Conservation (phyloP, 2,888 invertebrate genomes). For the Spialia ferax region DNA sequence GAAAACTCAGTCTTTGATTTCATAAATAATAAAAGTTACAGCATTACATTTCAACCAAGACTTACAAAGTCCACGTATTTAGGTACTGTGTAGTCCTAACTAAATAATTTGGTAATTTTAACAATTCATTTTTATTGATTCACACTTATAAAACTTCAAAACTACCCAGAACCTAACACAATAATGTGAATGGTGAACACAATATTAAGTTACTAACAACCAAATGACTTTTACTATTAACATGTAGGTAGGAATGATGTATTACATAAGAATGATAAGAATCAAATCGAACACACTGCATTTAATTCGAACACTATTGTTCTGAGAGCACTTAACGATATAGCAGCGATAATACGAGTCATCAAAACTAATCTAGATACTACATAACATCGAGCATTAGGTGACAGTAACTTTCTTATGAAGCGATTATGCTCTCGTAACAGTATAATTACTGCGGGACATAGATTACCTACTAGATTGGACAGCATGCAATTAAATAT, state of each 20-base stretch:
- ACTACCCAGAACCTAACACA: too few species aligned
- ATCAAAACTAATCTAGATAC: slow-evolving; percentile 41
- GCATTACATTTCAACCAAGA: too few species aligned
- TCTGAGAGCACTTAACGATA: slow-evolving; percentile 25
- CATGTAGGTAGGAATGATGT: too few species aligned
- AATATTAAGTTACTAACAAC: background rate
- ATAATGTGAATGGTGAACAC: too few species aligned
- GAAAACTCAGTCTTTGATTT: too few species aligned
- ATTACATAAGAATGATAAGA: background rate
- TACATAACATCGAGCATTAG: slow-evolving; percentile 40
- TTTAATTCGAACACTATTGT: slow-evolving; percentile 13
- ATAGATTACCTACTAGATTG: slow-evolving; percentile 17
- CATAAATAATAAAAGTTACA: too few species aligned
- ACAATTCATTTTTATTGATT: too few species aligned
- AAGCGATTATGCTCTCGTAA: slow-evolving; percentile 20
- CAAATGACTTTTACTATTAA: background rate
- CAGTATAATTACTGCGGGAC: slow-evolving; percentile 19
- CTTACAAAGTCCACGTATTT: too few species aligned
- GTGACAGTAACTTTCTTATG: slow-evolving; percentile 35
- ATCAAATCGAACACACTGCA: slow-evolving; percentile 5
- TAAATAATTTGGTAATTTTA: too few species aligned
- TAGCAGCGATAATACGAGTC: slow-evolving; percentile 42
- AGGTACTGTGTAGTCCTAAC: too few species aligned
- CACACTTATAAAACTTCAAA: too few species aligned
- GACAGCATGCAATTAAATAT: slow-evolving; percentile 23